These are phyloP conservation scores for Osmoderma eremita DNA, from an alignment of 2,888 invertebrate species.

Conservation along the genomic window DNA sequence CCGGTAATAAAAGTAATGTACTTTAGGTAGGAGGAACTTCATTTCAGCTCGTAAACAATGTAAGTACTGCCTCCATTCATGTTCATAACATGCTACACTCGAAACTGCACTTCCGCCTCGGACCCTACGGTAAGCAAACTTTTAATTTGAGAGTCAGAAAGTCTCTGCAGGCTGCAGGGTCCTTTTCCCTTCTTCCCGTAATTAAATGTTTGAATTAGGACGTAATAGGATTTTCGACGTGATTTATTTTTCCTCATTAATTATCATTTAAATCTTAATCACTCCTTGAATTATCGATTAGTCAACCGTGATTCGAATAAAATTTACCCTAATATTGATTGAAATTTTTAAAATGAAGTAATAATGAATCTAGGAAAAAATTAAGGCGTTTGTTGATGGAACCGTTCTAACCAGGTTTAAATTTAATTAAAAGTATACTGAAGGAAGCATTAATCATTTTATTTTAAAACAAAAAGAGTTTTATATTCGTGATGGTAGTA, in stretches of 20 bases:
- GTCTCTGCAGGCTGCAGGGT: conserved; percentile 14
- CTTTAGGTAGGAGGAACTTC: conserved; percentile 38
- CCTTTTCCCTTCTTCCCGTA: conserved; percentile 37
- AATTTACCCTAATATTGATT: too few relatives aligned
- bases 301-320: too few relatives aligned
- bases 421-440: too few relatives aligned
- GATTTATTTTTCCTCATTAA: conserved; percentile 53
- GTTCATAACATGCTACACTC: conserved; percentile 25
- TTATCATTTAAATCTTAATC: conserved; percentile 24
- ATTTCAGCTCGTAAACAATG: conserved; percentile 40
- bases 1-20: conserved; percentile 19
- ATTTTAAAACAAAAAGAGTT: too few relatives aligned
- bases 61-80: conserved; percentile 16
- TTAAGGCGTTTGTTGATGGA: too few relatives aligned
- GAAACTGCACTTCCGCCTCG: conserved; percentile 24
- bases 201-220: conserved; percentile 58
- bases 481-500: too few relatives aligned
- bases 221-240: conserved; percentile 57
- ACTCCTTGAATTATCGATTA: conserved; percentile 17
- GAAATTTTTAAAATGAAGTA: too few relatives aligned
- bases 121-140: conserved; percentile 47
- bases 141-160: conserved; percentile 53
- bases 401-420: too few relatives aligned
- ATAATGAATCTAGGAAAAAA: too few relatives aligned
- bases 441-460: too few relatives aligned